Evolutionary conservation across 2,113 vertebrate genomes (phyloP).

Genomic region (Dasyurus viverrinus): DNA sequence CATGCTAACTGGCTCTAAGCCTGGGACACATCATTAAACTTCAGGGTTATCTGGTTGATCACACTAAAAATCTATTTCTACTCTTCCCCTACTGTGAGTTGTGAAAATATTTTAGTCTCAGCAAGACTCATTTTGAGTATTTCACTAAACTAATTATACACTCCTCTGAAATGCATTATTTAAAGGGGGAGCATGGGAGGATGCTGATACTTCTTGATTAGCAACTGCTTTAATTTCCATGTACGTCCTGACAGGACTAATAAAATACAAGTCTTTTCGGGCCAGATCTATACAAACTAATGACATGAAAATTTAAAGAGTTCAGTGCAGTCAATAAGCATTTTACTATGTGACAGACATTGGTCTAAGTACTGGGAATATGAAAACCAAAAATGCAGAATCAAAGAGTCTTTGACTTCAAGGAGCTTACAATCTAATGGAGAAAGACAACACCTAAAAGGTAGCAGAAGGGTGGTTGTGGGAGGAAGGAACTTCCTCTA

Average conservation of each 20-base stretch:
- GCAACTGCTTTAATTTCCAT: slow-evolving; percentile 48
- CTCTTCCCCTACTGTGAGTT: slow-evolving; percentile 56
- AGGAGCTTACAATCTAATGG: neutral
- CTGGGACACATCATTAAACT: slow-evolving; percentile 60
- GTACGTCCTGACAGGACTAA: slow-evolving; percentile 14
- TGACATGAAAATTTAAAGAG: slow-evolving; percentile 51
- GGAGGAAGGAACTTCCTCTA: too few species aligned
- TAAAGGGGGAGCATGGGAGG: slow-evolving; percentile 43
- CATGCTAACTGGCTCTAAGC: slow-evolving; percentile 64
- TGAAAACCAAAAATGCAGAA: neutral
- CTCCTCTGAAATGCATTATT: slow-evolving; percentile 48
- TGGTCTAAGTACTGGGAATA: neutral
- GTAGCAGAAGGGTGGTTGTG: neutral
- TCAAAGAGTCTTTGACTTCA: neutral
- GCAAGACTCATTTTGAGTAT: slow-evolving; percentile 61
- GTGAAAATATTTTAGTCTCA: slow-evolving; percentile 72
- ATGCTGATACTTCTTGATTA: slow-evolving; percentile 52
- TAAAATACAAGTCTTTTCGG: slow-evolving; percentile 23
- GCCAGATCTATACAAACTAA: slow-evolving; percentile 2
- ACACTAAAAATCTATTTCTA: slow-evolving; percentile 64
- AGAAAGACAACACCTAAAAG: neutral
- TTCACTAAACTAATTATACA: slow-evolving; percentile 65
- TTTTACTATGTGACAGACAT: neutral
- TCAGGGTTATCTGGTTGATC: slow-evolving; percentile 69
- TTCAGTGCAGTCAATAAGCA: neutral